Conservation (phyloP, 1,140 invertebrate species). For the Nephila pilipes region DNA sequence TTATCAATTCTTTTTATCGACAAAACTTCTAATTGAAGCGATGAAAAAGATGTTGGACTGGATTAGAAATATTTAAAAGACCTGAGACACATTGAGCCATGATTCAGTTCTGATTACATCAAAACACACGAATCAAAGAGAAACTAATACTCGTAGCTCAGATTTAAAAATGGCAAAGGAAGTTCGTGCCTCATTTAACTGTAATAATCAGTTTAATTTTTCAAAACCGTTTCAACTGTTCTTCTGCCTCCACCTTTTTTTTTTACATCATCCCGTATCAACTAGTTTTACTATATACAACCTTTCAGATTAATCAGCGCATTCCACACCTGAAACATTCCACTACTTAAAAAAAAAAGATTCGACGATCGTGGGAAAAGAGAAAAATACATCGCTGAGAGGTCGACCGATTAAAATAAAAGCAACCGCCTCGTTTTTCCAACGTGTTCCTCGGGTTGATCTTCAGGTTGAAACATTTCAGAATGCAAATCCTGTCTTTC, state of each 20-base stretch:
- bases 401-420: neutral
- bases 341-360: neutral
- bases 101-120: too few relatives aligned
- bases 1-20: too few relatives aligned
- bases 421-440: neutral
- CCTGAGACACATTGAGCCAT: too few relatives aligned
- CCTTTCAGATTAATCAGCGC: neutral
- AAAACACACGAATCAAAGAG: neutral
- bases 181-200: neutral
- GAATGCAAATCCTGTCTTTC: neutral
- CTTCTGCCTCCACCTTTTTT: too few relatives aligned
- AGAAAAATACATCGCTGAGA: neutral
- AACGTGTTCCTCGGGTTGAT: neutral
- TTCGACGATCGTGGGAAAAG: neutral
- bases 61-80: too few relatives aligned
- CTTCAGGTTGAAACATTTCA: conserved; percentile 1
- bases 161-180: neutral
- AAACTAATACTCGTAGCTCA: neutral
- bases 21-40: too few relatives aligned
- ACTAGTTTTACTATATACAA: neutral
- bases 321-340: neutral
- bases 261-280: neutral
- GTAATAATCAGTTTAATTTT: neutral
- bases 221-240: neutral
- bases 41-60: too few relatives aligned